Conservation (phyloP, 2,888 invertebrate species). For the Apocheima hispidaria region DNA sequence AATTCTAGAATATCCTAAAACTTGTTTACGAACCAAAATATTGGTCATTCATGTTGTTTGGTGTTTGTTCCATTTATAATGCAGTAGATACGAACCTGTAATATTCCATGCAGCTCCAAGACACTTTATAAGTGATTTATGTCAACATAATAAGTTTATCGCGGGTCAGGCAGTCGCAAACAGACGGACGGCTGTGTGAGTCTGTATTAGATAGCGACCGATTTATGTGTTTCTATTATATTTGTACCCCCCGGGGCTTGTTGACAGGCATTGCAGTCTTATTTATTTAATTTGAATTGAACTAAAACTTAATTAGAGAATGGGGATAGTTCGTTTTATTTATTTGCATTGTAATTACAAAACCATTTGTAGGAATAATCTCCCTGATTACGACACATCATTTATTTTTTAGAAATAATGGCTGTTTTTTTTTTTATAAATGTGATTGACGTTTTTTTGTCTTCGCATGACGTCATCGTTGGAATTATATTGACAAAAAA, state of each 20-base stretch:
- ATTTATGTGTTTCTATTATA: conserved; percentile 56
- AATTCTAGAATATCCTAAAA: conserved; percentile 20
- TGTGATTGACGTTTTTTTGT: too few species aligned
- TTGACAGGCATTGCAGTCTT: conserved; percentile 7
- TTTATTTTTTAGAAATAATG: too few species aligned
- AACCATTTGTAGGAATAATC: too few species aligned
- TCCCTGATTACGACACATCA: too few species aligned
- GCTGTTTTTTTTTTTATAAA: too few species aligned
- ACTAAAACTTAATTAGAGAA: not conserved
- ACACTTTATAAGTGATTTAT: conserved; percentile 68
- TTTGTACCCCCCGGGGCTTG: conserved; percentile 59
- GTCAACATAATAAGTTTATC: conserved; percentile 83
- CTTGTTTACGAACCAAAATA: conserved; percentile 3
- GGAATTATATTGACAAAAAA: too few species aligned
- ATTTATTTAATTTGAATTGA: not conserved
- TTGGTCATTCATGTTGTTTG: conserved; percentile 31
- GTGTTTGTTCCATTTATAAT: conserved; percentile 43
- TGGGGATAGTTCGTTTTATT: too few species aligned
- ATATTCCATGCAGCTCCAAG: conserved; percentile 69
- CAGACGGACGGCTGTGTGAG: conserved; percentile 59
- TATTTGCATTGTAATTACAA: too few species aligned
- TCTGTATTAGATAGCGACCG: conserved; percentile 48
- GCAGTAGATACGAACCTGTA: conserved; percentile 62
- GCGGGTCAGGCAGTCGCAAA: conserved; percentile 73
- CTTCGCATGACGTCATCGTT: too few species aligned